Conservation (phyloP, 2,797 vertebrate genomes). For the Sebastes kiyomatsui region DNA sequence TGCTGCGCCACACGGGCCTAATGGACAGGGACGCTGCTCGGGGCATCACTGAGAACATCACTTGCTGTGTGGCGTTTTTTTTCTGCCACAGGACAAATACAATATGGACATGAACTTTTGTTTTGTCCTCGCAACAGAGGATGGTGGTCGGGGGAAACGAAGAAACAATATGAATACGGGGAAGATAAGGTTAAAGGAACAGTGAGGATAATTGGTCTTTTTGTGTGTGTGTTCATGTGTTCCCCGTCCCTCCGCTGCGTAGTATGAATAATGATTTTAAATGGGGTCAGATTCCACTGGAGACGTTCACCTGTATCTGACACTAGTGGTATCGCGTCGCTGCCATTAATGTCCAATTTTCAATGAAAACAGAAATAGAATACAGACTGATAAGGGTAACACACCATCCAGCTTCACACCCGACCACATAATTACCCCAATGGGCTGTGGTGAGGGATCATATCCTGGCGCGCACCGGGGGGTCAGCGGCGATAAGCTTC, state of each 20-base stretch:
- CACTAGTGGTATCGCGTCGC: conserved; percentile 79
- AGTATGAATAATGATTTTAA: conserved; percentile 73
- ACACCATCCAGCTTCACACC: conserved; percentile 82
- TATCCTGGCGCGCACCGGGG: conserved; percentile 77
- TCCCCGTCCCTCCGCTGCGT: conserved; percentile 8
- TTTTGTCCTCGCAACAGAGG: conserved; percentile 26
- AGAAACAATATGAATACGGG: conserved; percentile 41
- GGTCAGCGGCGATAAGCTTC: conserved; percentile 85
- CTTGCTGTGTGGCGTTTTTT: conserved; percentile 1
- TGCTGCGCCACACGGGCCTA: conserved; percentile 21
- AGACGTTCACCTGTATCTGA: conserved; percentile 75
- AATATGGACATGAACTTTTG: conserved; percentile 29
- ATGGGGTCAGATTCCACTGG: conserved; percentile 74
- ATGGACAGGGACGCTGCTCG: conserved; percentile 32
- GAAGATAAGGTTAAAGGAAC: conserved; percentile 57
- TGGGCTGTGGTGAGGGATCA: conserved; percentile 81
- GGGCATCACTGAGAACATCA: conserved; percentile 32
- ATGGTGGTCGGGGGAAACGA: conserved; percentile 9
- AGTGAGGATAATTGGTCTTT: conserved; percentile 51
- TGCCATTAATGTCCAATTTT: conserved; percentile 86
- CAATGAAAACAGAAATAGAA: conserved; percentile 84
- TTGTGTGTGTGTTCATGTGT: conserved; percentile 35
- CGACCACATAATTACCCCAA: conserved; percentile 85
- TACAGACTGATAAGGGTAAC: conserved; percentile 81
- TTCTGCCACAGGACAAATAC: conserved; percentile 20